Conservation (phyloP, 2,888 invertebrate species). For the Oscheius sp. region DNA sequence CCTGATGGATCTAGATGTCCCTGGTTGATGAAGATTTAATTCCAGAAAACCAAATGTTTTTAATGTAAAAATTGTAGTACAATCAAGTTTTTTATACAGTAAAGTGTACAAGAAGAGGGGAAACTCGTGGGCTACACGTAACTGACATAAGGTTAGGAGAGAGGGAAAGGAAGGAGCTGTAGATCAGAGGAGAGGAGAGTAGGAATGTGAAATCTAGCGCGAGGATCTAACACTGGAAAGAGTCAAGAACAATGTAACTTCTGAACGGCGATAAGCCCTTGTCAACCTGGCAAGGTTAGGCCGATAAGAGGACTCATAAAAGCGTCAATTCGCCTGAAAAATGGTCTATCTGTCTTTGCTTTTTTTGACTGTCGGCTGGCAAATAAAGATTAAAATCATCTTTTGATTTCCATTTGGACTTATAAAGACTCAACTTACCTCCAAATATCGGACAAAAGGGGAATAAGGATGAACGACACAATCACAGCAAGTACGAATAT, state of each 20-base stretch:
- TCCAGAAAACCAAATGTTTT: too few relatives aligned
- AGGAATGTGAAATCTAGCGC: neutral
- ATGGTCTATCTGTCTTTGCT: neutral
- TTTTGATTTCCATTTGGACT: neutral
- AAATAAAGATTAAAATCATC: too few relatives aligned
- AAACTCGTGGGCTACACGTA: neutral
- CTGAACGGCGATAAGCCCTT: too few relatives aligned
- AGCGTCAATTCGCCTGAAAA: neutral
- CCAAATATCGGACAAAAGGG: constrained; percentile 46
- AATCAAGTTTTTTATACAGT: neutral
- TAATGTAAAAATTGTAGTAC: too few relatives aligned
- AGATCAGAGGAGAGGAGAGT: neutral
- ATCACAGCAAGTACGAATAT: constrained; percentile 56
- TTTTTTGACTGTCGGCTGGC: neutral
- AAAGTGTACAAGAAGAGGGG: neutral
- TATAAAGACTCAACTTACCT: neutral
- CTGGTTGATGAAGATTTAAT: too few relatives aligned
- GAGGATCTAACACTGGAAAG: neutral
- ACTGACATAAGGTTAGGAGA: neutral
- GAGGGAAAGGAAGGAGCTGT: neutral
- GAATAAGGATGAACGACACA: constrained; percentile 55
- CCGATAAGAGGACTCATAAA: neutral
- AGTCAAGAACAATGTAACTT: too few relatives aligned
- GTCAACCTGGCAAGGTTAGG: too few relatives aligned
- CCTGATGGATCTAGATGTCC: too few relatives aligned